Base-by-base conservation (phyloP, 2,888 invertebrate genomes). In the Amphipyra berbera region DNA sequence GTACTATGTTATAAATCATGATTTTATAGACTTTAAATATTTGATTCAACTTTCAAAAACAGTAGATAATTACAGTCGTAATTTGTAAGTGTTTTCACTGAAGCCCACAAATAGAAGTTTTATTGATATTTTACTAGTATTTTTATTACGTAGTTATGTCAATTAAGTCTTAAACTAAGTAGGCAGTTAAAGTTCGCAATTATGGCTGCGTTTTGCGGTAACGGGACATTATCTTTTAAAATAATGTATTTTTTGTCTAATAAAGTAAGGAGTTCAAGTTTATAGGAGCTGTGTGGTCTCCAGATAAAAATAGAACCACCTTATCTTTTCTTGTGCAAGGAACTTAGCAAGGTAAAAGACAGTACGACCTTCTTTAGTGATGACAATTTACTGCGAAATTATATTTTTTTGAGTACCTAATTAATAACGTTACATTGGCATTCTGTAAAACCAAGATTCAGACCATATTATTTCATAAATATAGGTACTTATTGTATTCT, bases 101-200 rank as follows among this genome's bases (percentile, higher is more conserved):
- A 50, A n/a, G 38, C 52, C 68, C 45, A 73, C 44, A 68, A 69
- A 70, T 76, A 70, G 61, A 58, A 21, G 10, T 61, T 73, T 79
- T 76, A 81, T 80, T 60, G 60, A 48, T 60, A 57, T 68, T 76
- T 74, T 61, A 64, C 45, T 68, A 8, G 47, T 38, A 59, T 81
- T 80, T n/a, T 77, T 79, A 81, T 77, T 49, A 46, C 45, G 7
- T 52, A 48, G 42, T 57, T 46, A 47, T 38, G 54, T 64, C 65
- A 59, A 70, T 73, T 72, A 70, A 68, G 48, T 66, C 53, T 68
- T 56, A 50, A 53, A 57, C 30, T 67, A 68, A 61, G 62, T 67
- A 60, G 49, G 50, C 21, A 57, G 15, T 78, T 61, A 68, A 70
- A 61, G 0, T 59, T 46, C 6, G 67, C 67, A 68, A 67, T 76